Conservation (phyloP, 2,113 vertebrate genomes). For the Nesoenas mayeri region DNA sequence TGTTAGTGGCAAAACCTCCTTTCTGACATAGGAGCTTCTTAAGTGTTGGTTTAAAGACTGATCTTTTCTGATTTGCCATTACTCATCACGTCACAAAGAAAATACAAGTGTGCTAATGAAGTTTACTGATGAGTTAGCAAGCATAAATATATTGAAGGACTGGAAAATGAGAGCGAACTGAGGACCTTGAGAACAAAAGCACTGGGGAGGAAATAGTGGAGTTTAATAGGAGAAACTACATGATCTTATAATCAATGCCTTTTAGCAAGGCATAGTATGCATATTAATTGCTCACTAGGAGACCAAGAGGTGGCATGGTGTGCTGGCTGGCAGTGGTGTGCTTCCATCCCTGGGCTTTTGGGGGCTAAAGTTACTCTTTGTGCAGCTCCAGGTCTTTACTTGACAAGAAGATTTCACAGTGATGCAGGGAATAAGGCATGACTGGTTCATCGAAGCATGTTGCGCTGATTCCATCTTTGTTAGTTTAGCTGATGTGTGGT, state of each 20-base stretch:
- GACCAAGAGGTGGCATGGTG: background rate
- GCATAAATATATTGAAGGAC: background rate
- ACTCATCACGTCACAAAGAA: background rate
- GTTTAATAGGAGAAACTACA: background rate
- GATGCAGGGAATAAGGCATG: background rate
- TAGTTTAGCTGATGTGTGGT: background rate
- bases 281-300: background rate
- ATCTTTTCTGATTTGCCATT: background rate
- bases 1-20: background rate
- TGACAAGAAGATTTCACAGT: background rate
- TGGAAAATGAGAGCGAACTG: background rate
- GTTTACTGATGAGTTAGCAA: background rate
- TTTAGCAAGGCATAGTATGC: accelerated
- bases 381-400: background rate
- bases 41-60: background rate
- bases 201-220: background rate
- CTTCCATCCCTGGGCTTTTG: background rate
- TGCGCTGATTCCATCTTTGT: background rate
- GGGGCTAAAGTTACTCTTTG: background rate
- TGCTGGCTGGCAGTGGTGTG: background rate
- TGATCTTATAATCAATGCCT: background rate
- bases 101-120: background rate
- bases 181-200: background rate
- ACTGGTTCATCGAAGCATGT: background rate
- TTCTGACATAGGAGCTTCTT: background rate